Percentiles rank a stretch among this genome's conserved stretches.
phyloP scores from a whole-genome alignment of 2,888 invertebrate genomes.

The Perithous albicinctus region DNA sequence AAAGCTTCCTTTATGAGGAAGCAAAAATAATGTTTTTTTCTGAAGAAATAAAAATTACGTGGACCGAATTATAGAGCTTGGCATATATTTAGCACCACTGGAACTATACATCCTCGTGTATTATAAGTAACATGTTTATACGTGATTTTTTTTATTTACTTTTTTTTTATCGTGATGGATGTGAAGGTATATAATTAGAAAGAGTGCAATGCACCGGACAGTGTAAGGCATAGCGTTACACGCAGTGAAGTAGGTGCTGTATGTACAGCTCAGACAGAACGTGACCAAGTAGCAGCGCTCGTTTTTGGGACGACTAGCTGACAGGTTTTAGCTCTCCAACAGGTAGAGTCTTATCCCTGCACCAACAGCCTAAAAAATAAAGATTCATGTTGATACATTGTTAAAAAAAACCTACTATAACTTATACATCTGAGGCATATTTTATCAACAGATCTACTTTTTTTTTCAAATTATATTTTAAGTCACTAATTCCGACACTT shows the following conservation, averaged over 20 bases:
- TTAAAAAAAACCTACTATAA: too few species aligned
- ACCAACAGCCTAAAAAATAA: background rate
- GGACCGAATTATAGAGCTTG: background rate
- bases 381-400: background rate
- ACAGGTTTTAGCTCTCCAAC: constrained; percentile 24
- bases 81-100: background rate
- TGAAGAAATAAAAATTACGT: too few species aligned
- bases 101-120: background rate
- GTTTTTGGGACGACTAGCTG: constrained; percentile 22
- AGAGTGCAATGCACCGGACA: constrained; percentile 33
- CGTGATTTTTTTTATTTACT: background rate
- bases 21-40: background rate
- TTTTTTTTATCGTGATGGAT: background rate
- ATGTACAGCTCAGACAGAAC: constrained; percentile 11
- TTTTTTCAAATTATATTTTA: too few species aligned
- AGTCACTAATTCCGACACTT: too few species aligned
- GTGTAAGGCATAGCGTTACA: constrained; percentile 13
- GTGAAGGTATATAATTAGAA: constrained; percentile 15
- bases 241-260: constrained; percentile 15
- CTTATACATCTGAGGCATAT: too few species aligned
- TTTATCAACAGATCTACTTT: too few species aligned
- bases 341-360: constrained; percentile 18
- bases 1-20: too few species aligned
- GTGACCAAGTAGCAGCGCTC: constrained; percentile 45
- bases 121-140: background rate